Conservation (phyloP, 1,140 invertebrate genomes). For the Drosophila melanogaster region DNA sequence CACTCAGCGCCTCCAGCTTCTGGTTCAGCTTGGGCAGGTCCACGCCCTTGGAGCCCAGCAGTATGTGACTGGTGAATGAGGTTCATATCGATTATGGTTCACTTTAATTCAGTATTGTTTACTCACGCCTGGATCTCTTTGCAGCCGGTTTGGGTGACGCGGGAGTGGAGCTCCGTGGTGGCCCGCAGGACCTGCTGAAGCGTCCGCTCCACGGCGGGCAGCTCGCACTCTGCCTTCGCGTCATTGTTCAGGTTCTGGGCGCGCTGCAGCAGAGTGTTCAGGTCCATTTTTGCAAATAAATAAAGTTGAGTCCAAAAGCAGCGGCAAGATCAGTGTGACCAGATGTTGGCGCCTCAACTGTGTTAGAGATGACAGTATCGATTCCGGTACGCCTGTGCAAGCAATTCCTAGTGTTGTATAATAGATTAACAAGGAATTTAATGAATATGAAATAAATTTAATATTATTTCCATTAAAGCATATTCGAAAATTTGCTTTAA, state of each 20-base stretch:
- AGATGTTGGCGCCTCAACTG: background rate
- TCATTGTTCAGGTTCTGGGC: slow-evolving; percentile 95
- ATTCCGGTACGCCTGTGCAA: background rate
- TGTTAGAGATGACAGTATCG: background rate
- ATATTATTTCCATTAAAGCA: too few species aligned
- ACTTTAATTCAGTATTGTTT: background rate
- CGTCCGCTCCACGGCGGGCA: slow-evolving; percentile 95
- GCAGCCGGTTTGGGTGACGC: slow-evolving; percentile 92
- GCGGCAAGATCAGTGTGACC: background rate
- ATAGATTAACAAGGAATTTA: too few species aligned
- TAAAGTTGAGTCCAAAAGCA: background rate
- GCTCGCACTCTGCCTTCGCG: slow-evolving; percentile 91
- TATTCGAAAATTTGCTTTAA: too few species aligned
- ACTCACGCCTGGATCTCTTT: slow-evolving; percentile 97
- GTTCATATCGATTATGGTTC: background rate
- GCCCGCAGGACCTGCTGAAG: slow-evolving; percentile 96
- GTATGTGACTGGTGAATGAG: slow-evolving; percentile 88
- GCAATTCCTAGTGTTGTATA: too few species aligned
- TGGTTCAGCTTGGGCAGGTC: slow-evolving; percentile 96
- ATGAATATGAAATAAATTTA: too few species aligned
- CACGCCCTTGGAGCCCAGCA: slow-evolving; percentile 96
- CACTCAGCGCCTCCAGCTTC: slow-evolving; percentile 94
- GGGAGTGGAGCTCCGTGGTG: slow-evolving; percentile 94
- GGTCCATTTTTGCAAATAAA: slow-evolving; percentile 86
- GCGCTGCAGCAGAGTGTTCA: slow-evolving; percentile 94